Conservation (phyloP, 2,888 invertebrate genomes). For the Odontocolon sp. region DNA sequence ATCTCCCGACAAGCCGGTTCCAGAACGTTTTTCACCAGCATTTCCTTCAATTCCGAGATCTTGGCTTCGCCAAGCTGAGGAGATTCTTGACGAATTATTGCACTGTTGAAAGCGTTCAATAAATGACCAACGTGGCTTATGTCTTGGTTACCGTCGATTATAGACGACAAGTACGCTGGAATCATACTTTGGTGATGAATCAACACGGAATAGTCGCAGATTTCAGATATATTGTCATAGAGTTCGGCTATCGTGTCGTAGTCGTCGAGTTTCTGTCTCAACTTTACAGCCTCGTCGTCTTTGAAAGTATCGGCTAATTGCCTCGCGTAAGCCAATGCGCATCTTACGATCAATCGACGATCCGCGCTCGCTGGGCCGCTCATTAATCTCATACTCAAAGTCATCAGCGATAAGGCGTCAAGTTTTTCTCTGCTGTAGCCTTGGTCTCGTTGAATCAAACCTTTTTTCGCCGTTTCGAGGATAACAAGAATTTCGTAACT, state of each 20-base stretch:
- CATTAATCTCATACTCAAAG: constrained; percentile 74
- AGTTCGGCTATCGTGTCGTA: constrained; percentile 76
- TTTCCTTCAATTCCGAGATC: constrained; percentile 71
- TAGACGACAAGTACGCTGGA: constrained; percentile 75
- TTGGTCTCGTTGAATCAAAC: constrained; percentile 73
- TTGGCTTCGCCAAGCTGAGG: constrained; percentile 59
- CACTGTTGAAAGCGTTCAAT: constrained; percentile 75
- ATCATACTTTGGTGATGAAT: constrained; percentile 77
- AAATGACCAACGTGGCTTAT: constrained; percentile 74
- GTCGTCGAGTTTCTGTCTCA: constrained; percentile 81
- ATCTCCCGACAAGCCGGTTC: constrained; percentile 91
- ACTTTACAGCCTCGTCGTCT: constrained; percentile 82
- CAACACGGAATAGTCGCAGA: constrained; percentile 76
- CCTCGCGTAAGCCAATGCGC: constrained; percentile 86
- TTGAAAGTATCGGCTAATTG: constrained; percentile 76
- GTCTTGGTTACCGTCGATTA: constrained; percentile 70
- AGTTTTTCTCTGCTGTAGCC: constrained; percentile 74
- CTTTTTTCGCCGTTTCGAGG: constrained; percentile 85
- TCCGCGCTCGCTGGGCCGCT: constrained; percentile 83
- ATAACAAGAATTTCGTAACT: constrained; percentile 88
- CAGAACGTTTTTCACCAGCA: constrained; percentile 84
- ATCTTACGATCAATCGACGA: constrained; percentile 85
- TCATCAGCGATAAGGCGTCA: constrained; percentile 75
- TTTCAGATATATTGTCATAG: constrained; percentile 66
- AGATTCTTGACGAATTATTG: constrained; percentile 67